Percentiles rank a stretch among this genome's conserved stretches.
Conservation (phyloP, 2,113 vertebrate genomes). For the Morphnarchus princeps region DNA sequence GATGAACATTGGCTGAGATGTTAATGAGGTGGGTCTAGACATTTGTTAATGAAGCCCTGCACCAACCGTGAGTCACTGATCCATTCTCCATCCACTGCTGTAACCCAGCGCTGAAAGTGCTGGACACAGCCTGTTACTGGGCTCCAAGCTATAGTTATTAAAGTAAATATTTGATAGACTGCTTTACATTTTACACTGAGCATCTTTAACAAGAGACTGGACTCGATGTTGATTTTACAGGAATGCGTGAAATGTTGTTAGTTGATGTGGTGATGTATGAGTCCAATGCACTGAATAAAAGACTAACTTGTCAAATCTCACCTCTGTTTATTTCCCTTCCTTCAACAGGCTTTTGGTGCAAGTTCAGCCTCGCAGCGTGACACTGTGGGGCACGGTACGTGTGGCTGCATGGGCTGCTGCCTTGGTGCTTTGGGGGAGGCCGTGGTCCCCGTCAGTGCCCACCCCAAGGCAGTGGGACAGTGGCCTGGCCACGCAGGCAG, state of each 20-base stretch:
- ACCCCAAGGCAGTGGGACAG: background rate
- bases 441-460: fast-evolving
- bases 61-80: background rate
- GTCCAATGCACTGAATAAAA: conserved; percentile 53
- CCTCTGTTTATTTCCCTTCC: background rate
- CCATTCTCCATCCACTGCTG: background rate
- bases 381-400: fast-evolving
- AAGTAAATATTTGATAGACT: background rate
- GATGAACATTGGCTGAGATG: background rate
- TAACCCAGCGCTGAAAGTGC: background rate
- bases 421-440: background rate
- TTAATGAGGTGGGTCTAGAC: background rate
- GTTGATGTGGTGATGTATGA: background rate
- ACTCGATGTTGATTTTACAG: background rate
- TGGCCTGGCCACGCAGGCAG: background rate
- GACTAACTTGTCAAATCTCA: background rate
- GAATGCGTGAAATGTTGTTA: background rate
- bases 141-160: background rate
- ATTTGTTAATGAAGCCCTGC: background rate
- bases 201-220: background rate
- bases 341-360: background rate
- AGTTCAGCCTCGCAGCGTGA: background rate
- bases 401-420: background rate
- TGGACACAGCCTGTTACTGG: background rate
- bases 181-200: background rate